Evolutionary conservation across 2,888 invertebrate genomes (phyloP), one percentile per base, ranked within the genome.

Genomic region (Lamellibrachia columna): DNA sequence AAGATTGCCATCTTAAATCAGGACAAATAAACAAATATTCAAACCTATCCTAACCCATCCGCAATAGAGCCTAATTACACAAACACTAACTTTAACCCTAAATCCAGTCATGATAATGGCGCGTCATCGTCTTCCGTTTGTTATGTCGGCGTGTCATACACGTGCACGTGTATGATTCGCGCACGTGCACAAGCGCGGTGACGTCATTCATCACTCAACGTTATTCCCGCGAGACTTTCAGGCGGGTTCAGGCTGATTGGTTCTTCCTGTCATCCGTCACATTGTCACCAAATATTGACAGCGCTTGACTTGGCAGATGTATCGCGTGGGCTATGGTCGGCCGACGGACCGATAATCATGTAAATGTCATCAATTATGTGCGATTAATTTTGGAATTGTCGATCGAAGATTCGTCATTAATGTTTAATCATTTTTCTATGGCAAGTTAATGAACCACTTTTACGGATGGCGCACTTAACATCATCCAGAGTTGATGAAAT

Each of bases 281-380:
- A 75, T 22, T 75, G 75, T 75, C 75, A 75, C 75, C 75, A 22
- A 22, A 75, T 75, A 75, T 75, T 75, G 75, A 75, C 75, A 75
- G 75, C 15, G 22, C 75, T 22, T 75, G 22, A 22, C 75, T n/a
- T 75, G 15, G 75, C 75, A 22, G 22, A 75, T 75, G 75, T 22
- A 75, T 4, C 15, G 22, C 75, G 75, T 75, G 75, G 75, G 75
- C 75, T 75, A 1, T 75, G 75, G 3, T 75, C 75, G 75, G 75
- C 15, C 22, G 3, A n/a, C 75, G 22, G 75, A 22, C 75, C 22
- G 75, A 75, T 75, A 75, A 75, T 75, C 75, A 75, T 15, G 75
- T 75, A 75, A 75, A 75, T 75, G 75, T 75, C 75, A 75, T 75
- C 75, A 75, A 75, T 75, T 75, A 75, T 75, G 75, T 75, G 75